Percentiles rank a stretch among this genome's conserved stretches.
Conservation (phyloP, 2,797 vertebrate species). For the Streptopelia turtur region DNA sequence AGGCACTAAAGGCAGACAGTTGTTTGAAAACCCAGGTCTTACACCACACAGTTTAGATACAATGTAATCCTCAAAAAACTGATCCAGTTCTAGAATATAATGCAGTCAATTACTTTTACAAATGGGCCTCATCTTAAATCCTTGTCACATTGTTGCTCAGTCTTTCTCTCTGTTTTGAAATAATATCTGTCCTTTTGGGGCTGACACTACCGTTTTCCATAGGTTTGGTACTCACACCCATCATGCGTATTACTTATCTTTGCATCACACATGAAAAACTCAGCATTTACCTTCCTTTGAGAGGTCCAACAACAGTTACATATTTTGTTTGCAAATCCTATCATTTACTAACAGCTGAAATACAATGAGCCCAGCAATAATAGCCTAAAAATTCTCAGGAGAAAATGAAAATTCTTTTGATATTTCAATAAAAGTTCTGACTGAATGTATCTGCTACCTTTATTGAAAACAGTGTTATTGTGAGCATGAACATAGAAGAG, state of each 20-base stretch:
- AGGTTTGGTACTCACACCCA: neutral
- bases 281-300: neutral
- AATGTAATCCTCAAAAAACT: neutral
- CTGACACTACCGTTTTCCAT: accelerated
- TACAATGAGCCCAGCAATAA: neutral
- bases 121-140: neutral
- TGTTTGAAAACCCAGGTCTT: neutral
- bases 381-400: neutral
- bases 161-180: neutral
- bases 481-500: neutral
- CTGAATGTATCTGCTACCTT: neutral
- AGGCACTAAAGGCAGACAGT: neutral
- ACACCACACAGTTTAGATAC: neutral
- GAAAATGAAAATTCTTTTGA: neutral
- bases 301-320: neutral
- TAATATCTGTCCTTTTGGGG: neutral
- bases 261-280: neutral
- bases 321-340: neutral
- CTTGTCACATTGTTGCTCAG: neutral
- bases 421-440: neutral
- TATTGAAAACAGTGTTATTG: neutral
- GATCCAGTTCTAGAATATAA: neutral
- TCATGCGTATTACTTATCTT: neutral
- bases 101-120: neutral
- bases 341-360: neutral